Conservation (phyloP, 2,113 vertebrate species). For the Oncorhynchus keta region DNA sequence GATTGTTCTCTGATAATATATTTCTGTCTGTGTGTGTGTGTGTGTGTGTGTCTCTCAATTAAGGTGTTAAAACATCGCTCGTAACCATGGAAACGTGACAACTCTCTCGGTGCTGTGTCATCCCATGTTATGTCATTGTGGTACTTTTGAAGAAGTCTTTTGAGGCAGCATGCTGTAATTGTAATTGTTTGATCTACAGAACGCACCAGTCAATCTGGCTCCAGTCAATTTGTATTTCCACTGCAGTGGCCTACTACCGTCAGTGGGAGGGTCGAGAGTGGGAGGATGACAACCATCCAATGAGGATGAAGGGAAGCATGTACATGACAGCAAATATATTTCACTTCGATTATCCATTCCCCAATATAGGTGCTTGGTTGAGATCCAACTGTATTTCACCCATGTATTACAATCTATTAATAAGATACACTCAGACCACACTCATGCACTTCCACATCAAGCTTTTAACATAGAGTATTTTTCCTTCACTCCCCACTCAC, state of each 20-base stretch:
- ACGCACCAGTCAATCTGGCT: background rate
- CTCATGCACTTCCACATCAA: too few relatives aligned
- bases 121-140: background rate
- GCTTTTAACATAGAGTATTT: too few relatives aligned
- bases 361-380: too few relatives aligned
- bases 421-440: too few relatives aligned
- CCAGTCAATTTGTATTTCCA: constrained; percentile 8
- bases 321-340: too few relatives aligned
- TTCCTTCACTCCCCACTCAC: too few relatives aligned
- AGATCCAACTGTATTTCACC: too few relatives aligned
- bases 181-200: background rate
- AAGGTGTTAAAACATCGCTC: constrained; percentile 29
- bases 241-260: background rate
- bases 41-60: constrained; percentile 51
- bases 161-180: background rate
- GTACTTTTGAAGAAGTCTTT: constrained; percentile 18
- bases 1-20: constrained; percentile 65
- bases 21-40: constrained; percentile 41
- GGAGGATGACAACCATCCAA: background rate
- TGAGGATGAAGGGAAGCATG: background rate
- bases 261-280: background rate
- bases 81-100: constrained; percentile 36
- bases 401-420: too few relatives aligned
- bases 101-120: constrained; percentile 16
- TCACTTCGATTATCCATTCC: too few relatives aligned